Percentiles rank a stretch among this genome's conserved stretches.
These are phyloP conservation scores for Nebria salina DNA, from an alignment of 2,888 invertebrate genomes.

Conservation along the genomic window DNA sequence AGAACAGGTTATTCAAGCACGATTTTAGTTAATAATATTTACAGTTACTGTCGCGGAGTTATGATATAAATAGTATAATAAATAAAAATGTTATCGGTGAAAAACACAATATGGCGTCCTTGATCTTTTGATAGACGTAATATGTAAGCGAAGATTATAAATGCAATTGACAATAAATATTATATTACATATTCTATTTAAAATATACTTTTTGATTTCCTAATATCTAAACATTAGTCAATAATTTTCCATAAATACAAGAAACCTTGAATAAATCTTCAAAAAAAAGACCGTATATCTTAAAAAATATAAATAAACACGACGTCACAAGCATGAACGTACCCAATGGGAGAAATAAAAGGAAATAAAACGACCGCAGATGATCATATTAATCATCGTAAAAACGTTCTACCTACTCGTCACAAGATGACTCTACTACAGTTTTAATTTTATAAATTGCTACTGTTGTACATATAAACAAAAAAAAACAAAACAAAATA, in stretches of 20 bases:
- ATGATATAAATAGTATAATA: not conserved
- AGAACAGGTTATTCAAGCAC: not conserved
- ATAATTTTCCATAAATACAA: no score
- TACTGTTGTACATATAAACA: not conserved
- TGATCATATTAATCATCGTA: not conserved
- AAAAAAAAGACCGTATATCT: no score
- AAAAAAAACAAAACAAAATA: not conserved
- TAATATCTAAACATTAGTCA: no score
- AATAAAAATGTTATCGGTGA: not conserved
- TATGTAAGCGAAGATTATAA: not conserved
- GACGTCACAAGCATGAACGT: not conserved
- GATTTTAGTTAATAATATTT: not conserved
- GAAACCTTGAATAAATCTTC: no score
- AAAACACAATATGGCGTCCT: not conserved
- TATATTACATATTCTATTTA: no score
- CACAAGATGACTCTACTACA: not conserved
- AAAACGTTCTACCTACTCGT: not conserved
- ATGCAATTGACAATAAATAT: no score
- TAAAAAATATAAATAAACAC: not conserved
- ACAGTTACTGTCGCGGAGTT: not conserved
- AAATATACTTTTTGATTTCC: no score
- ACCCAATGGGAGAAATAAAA: not conserved
- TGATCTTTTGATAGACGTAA: not conserved
- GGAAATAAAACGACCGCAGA: not conserved
- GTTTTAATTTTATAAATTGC: constrained; percentile 1